Evolutionary conservation across 2,797 vertebrate genomes (phyloP).

Genomic region (Gobionotothen gibberifrons): DNA sequence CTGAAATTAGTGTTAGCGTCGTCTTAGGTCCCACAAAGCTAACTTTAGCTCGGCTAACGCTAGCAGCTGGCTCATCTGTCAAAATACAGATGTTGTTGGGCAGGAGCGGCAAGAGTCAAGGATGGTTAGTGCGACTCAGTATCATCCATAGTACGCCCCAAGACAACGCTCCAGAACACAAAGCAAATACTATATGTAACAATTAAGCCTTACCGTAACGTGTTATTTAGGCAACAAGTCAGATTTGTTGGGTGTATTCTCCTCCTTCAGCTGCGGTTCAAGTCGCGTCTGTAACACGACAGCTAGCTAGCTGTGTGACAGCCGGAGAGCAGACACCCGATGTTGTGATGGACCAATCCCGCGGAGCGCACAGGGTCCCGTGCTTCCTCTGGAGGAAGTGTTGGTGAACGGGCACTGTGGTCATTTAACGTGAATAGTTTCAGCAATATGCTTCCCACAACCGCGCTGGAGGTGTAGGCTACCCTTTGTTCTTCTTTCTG

Average conservation of each 20-base stretch:
- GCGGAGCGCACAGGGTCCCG: slow-evolving; percentile 48
- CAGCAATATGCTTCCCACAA: background rate
- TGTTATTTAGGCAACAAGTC: background rate
- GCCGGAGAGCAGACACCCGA: slow-evolving; percentile 32
- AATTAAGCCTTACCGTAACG: slow-evolving; percentile 50
- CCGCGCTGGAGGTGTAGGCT: rapidly evolving
- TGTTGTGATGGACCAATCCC: slow-evolving; percentile 62
- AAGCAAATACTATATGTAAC: rapidly evolving
- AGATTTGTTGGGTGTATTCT: background rate
- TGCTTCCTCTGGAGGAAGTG: slow-evolving; percentile 30
- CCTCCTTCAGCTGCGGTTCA: slow-evolving; percentile 20
- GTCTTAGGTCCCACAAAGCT: slow-evolving; percentile 17
- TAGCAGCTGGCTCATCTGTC: slow-evolving; percentile 71
- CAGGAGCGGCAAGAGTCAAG: slow-evolving; percentile 44
- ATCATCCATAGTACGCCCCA: background rate
- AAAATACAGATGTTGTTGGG: slow-evolving; percentile 72
- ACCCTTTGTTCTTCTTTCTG: background rate
- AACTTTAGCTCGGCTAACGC: slow-evolving; percentile 62
- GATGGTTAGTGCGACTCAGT: slow-evolving; percentile 47
- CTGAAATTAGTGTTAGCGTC: background rate
- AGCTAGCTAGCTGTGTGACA: slow-evolving; percentile 56
- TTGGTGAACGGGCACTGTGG: background rate
- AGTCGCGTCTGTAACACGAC: slow-evolving; percentile 14
- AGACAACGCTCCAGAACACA: background rate
- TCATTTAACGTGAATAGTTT: background rate